phyloP scores from a whole-genome alignment of 2,113 vertebrate species.

The Camelus dromedarius region DNA sequence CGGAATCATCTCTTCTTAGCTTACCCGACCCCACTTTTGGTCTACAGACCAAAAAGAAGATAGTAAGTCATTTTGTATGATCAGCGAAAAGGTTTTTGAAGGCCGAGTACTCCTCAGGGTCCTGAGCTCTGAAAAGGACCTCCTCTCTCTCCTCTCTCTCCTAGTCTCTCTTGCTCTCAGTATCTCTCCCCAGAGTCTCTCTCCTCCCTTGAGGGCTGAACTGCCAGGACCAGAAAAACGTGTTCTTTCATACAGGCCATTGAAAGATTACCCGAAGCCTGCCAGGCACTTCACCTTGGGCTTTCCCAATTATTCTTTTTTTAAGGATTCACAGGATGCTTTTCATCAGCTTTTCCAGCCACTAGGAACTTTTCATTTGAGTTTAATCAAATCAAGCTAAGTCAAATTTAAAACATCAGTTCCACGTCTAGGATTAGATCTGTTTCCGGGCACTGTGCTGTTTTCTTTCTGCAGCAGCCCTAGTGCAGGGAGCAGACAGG shows the following conservation, averaged over 20 bases:
- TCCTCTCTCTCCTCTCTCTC: not conserved
- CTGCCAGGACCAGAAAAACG: not conserved
- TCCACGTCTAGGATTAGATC: not conserved
- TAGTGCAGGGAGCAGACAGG: not conserved
- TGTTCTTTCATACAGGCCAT: not conserved
- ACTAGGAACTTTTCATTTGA: not conserved
- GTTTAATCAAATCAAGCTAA: conserved; percentile 3
- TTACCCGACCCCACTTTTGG: not conserved
- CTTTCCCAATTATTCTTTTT: not conserved
- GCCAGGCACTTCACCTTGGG: not conserved
- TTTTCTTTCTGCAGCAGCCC: not conserved
- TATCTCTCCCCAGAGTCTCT: not conserved
- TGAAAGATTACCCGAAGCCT: not conserved
- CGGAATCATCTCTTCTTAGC: not conserved
- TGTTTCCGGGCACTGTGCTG: not conserved
- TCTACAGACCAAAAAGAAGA: not conserved
- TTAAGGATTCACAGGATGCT: not conserved
- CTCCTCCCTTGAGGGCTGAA: not conserved
- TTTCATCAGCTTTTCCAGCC: not conserved
- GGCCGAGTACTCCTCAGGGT: rapidly evolving
- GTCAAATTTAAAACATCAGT: not conserved
- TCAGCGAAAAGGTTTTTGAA: not conserved
- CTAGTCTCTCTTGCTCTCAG: not conserved
- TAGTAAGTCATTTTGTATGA: not conserved
- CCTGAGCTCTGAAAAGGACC: not conserved